These are phyloP conservation scores for Euschistus heros DNA, from an alignment of 1,140 invertebrate species.

Conservation along the genomic window DNA sequence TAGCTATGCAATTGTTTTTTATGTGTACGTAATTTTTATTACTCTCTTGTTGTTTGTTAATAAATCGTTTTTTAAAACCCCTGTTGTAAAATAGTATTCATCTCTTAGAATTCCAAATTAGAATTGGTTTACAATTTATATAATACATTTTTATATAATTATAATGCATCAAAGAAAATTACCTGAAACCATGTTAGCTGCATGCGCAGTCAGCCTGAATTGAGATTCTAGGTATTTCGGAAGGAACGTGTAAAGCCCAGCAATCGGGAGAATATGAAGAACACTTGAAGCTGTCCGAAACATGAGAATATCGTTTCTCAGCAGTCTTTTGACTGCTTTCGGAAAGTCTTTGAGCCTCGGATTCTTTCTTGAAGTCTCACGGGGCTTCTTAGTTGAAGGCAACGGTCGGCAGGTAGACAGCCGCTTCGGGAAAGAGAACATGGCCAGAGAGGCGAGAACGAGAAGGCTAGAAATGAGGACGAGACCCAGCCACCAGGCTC, in stretches of 20 bases:
- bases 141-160: too few relatives aligned
- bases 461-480: slow-evolving; percentile 69
- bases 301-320: slow-evolving; percentile 84
- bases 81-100: too few relatives aligned
- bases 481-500: slow-evolving; percentile 82
- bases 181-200: slow-evolving; percentile 85
- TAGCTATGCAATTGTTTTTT: too few relatives aligned
- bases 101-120: too few relatives aligned
- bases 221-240: slow-evolving; percentile 89
- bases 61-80: too few relatives aligned
- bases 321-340: slow-evolving; percentile 68
- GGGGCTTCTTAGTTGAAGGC: background rate
- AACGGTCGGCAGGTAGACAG: slow-evolving; percentile 41
- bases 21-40: too few relatives aligned
- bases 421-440: slow-evolving; percentile 78
- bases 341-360: slow-evolving; percentile 67
- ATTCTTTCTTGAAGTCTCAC: slow-evolving; percentile 37
- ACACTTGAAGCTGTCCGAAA: slow-evolving; percentile 79
- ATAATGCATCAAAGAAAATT: slow-evolving; percentile 29
- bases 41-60: too few relatives aligned
- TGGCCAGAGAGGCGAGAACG: slow-evolving; percentile 65
- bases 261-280: slow-evolving; percentile 78
- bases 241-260: slow-evolving; percentile 83
- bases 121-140: too few relatives aligned
- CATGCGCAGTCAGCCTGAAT: slow-evolving; percentile 75